A percentile compares a stretch with the other conserved stretches of the same genome.
Evolutionary conservation across 2,797 vertebrate genomes (phyloP).

Genomic region (Mareca strepera): DNA sequence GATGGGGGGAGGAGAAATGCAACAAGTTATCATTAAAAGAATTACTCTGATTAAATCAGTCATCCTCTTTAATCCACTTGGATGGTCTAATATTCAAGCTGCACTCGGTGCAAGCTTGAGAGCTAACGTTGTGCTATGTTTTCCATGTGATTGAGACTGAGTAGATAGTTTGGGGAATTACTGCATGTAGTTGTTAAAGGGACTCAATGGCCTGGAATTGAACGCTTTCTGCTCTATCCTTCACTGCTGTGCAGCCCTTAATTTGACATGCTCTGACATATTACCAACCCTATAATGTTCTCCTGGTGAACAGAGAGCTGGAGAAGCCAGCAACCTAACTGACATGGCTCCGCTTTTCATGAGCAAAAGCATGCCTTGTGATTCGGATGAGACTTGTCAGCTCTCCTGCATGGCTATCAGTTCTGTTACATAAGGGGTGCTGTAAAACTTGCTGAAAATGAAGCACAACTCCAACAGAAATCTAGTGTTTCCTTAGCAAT

Average conservation of each 20-base stretch:
- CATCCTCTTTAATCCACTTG: slow-evolving; percentile 54
- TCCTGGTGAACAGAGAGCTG: slow-evolving; percentile 35
- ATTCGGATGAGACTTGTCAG: slow-evolving; percentile 57
- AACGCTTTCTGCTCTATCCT: slow-evolving; percentile 52
- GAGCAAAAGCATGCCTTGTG: not conserved
- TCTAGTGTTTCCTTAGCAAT: not conserved
- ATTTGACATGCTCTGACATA: slow-evolving; percentile 67
- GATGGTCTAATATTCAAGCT: slow-evolving; percentile 10
- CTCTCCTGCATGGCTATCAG: not conserved
- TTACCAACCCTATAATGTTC: slow-evolving; percentile 65
- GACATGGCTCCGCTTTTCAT: slow-evolving; percentile 1
- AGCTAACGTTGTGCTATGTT: not conserved
- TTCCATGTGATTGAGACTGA: slow-evolving; percentile 50
- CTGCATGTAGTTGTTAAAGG: slow-evolving; percentile 59
- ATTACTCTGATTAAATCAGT: slow-evolving; percentile 68
- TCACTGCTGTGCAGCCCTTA: slow-evolving; percentile 59
- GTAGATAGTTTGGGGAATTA: slow-evolving; percentile 59
- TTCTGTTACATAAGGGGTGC: slow-evolving; percentile 46
- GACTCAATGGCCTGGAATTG: slow-evolving; percentile 73
- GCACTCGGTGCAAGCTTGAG: slow-evolving; percentile 30
- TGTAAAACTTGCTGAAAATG: not conserved
- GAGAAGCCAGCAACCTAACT: slow-evolving; percentile 33
- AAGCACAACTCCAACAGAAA: not conserved
- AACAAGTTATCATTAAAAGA: slow-evolving; percentile 65
- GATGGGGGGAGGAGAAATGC: slow-evolving; percentile 4